Percentiles rank a stretch among this genome's conserved stretches.
These are phyloP conservation scores for Astatotilapia flaviijosephi DNA, from an alignment of 2,113 vertebrate genomes.

Conservation along the genomic window DNA sequence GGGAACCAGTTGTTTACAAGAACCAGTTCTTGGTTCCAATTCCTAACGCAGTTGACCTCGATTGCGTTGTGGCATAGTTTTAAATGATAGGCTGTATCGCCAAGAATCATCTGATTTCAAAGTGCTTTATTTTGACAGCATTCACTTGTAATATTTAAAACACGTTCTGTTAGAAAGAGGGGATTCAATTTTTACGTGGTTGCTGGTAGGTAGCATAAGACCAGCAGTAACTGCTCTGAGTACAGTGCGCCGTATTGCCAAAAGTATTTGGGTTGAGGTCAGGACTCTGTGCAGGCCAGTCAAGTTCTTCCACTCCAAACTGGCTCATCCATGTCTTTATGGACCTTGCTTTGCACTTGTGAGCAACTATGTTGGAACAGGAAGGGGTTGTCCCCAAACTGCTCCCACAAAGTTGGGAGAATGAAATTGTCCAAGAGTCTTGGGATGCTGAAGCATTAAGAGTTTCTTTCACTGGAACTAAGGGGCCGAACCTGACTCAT, in stretches of 20 bases:
- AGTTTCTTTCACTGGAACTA: background rate
- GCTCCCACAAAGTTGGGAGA: background rate
- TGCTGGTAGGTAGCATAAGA: background rate
- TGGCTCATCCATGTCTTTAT: background rate
- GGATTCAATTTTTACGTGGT: background rate
- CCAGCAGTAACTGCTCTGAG: background rate
- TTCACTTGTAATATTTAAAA: background rate
- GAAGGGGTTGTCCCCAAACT: background rate
- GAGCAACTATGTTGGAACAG: background rate
- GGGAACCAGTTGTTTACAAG: background rate
- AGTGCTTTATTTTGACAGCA: background rate
- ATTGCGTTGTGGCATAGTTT: background rate
- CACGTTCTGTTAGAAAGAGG: background rate
- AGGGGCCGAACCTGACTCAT: background rate
- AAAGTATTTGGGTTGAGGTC: background rate
- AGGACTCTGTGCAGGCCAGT: background rate
- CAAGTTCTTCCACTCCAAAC: background rate
- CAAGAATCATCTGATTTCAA: background rate
- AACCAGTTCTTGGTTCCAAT: background rate
- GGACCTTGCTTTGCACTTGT: background rate
- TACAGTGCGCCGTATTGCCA: background rate
- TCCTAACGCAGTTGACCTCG: background rate
- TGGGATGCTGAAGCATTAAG: background rate
- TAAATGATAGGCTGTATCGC: accelerated
- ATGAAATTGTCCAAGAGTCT: background rate